Evolutionary conservation across 2,888 invertebrate genomes (phyloP).

Genomic region (Athalia rosae): DNA sequence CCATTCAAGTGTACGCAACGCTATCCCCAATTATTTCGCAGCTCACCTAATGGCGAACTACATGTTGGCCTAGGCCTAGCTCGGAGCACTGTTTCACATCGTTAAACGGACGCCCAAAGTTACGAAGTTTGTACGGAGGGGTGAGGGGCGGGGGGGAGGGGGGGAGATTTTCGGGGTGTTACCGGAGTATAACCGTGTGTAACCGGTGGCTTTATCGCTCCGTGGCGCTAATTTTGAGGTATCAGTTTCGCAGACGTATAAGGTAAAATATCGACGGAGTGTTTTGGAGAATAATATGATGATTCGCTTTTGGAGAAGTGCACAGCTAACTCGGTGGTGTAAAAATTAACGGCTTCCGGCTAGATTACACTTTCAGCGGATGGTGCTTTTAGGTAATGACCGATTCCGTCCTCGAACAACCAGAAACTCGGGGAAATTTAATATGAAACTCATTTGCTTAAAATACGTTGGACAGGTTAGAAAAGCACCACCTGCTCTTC

Average conservation of each 20-base stretch:
- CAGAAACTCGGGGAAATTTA: slow-evolving; percentile 62
- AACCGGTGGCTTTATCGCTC: too few species aligned
- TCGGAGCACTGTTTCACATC: not conserved
- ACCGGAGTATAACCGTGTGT: too few species aligned
- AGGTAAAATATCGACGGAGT: too few species aligned
- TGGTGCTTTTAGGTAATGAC: slow-evolving; percentile 42
- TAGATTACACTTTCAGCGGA: not conserved
- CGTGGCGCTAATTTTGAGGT: too few species aligned
- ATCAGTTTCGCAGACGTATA: too few species aligned
- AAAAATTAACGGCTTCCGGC: slow-evolving; percentile 18
- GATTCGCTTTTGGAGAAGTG: not conserved
- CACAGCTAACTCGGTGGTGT: not conserved
- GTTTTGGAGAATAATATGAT: not conserved
- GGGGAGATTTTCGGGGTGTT: too few species aligned
- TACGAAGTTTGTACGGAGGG: not conserved
- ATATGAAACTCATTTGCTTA: slow-evolving; percentile 66
- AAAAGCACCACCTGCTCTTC: slow-evolving; percentile 66
- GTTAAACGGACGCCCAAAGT: not conserved
- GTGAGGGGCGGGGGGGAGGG: too few species aligned
- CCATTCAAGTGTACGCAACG: slow-evolving; percentile 51
- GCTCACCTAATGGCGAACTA: slow-evolving; percentile 60
- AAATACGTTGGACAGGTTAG: slow-evolving; percentile 59
- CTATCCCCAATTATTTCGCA: slow-evolving; percentile 68
- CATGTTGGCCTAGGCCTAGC: not conserved
- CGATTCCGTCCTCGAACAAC: slow-evolving; percentile 35